Conservation (phyloP, 2,113 vertebrate genomes). For the Podarcis muralis region DNA sequence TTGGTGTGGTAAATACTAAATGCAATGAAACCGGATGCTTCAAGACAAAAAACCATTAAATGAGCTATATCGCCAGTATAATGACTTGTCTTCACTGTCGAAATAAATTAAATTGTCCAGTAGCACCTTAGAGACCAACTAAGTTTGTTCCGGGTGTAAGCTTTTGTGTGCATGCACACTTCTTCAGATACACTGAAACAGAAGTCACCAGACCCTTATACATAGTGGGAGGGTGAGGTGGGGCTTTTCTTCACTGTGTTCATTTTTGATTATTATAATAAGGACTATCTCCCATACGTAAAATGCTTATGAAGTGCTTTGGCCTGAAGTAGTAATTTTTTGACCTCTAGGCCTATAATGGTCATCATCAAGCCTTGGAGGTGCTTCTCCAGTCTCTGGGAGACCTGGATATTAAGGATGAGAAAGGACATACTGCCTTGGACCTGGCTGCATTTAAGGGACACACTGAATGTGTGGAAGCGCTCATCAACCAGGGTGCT, state of each 20-base stretch:
- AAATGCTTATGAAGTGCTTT: not conserved
- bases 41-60: not conserved
- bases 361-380: conserved; percentile 93
- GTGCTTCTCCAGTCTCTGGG: conserved; percentile 87
- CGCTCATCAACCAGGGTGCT: conserved; percentile 91
- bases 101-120: too few relatives aligned
- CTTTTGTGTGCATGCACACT: too few relatives aligned
- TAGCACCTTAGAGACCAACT: too few relatives aligned
- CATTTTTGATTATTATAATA: not conserved
- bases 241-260: not conserved
- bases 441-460: conserved; percentile 90
- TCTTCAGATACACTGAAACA: too few relatives aligned
- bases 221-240: too few relatives aligned
- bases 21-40: not conserved
- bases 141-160: too few relatives aligned
- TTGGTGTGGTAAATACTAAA: not conserved
- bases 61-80: not conserved
- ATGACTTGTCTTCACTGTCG: not conserved
- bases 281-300: not conserved
- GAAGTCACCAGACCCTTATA: too few relatives aligned
- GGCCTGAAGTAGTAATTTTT: not conserved
- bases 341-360: conserved; percentile 88
- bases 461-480: conserved; percentile 90
- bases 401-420: conserved; percentile 91
- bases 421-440: conserved; percentile 89